phyloP scores from a whole-genome alignment of 1,140 invertebrate genomes.

The Bombus haemorrhoidalis region DNA sequence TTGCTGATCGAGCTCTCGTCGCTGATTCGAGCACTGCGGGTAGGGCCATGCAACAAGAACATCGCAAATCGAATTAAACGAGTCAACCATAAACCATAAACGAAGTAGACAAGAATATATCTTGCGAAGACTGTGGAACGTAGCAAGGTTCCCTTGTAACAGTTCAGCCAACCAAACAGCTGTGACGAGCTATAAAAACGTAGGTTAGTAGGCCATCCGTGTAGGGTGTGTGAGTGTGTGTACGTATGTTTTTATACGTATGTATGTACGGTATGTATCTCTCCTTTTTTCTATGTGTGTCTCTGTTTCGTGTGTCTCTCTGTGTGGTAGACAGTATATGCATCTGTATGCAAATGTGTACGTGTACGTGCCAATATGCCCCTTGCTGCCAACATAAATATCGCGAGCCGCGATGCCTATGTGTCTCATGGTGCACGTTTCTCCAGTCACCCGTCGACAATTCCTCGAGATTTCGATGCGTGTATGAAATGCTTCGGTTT shows the following conservation, averaged over 20 bases:
- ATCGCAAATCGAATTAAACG: slow-evolving; percentile 79
- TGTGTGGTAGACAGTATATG: neutral
- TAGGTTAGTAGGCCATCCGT: slow-evolving; percentile 77
- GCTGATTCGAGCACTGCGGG: slow-evolving; percentile 75
- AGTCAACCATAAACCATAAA: slow-evolving; percentile 77
- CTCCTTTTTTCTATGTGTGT: neutral
- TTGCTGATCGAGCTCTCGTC: slow-evolving; percentile 29
- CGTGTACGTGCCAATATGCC: slow-evolving; percentile 55
- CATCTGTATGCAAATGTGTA: slow-evolving; percentile 25
- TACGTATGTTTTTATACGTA: slow-evolving; percentile 41
- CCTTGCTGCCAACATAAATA: slow-evolving; percentile 64
- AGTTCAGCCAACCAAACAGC: slow-evolving; percentile 83
- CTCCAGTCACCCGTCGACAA: slow-evolving; percentile 21
- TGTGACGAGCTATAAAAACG: slow-evolving; percentile 83
- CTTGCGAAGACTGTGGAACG: slow-evolving; percentile 83
- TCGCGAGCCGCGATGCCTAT: slow-evolving; percentile 40
- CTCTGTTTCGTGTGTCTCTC: slow-evolving; percentile 14
- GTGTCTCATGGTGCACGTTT: slow-evolving; percentile 50
- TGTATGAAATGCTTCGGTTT: neutral
- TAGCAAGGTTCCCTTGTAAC: slow-evolving; percentile 83
- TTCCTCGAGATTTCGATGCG: slow-evolving; percentile 45
- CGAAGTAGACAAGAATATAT: slow-evolving; percentile 74
- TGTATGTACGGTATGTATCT: slow-evolving; percentile 6
- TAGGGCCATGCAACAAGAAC: slow-evolving; percentile 82
- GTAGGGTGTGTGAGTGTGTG: slow-evolving; percentile 54